A percentile compares a stretch with the other conserved stretches of the same genome.
Evolutionary conservation across 2,888 invertebrate genomes (phyloP).

Genomic region (Nowickia ferox): DNA sequence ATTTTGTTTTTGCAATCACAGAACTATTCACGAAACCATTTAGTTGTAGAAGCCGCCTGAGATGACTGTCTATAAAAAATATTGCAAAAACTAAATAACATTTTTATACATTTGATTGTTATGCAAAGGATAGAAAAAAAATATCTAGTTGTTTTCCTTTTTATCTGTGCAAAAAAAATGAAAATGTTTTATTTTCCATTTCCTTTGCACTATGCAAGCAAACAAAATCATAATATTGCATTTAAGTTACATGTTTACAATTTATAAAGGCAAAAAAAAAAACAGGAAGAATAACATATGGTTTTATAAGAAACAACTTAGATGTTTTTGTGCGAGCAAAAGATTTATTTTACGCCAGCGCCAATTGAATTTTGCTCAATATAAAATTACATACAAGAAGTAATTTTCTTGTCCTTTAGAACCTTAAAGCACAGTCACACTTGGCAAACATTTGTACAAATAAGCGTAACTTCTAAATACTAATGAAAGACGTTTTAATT

Average conservation of each 20-base stretch:
- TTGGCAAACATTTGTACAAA: too few relatives aligned
- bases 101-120: constrained; percentile 63
- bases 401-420: too few relatives aligned
- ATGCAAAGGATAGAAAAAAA: constrained; percentile 60
- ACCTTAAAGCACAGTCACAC: too few relatives aligned
- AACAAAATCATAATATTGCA: constrained; percentile 57
- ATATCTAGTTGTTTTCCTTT: constrained; percentile 13
- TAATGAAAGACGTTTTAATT: too few relatives aligned
- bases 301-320: constrained; percentile 27
- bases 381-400: background rate
- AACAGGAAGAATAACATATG: constrained; percentile 16
- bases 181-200: constrained; percentile 50
- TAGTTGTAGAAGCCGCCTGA: constrained; percentile 23
- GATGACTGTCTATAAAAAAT: constrained; percentile 54
- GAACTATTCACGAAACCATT: constrained; percentile 59
- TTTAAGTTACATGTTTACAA: constrained; percentile 54
- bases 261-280: constrained; percentile 2
- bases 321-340: constrained; percentile 21
- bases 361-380: background rate
- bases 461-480: too few relatives aligned
- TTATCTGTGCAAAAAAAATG: background rate
- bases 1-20: constrained; percentile 54
- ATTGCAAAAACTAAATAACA: constrained; percentile 20
- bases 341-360: constrained; percentile 51
- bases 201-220: constrained; percentile 34